Base-by-base conservation (phyloP, 2,888 invertebrate species). In the Tetrapedia diversipes region DNA sequence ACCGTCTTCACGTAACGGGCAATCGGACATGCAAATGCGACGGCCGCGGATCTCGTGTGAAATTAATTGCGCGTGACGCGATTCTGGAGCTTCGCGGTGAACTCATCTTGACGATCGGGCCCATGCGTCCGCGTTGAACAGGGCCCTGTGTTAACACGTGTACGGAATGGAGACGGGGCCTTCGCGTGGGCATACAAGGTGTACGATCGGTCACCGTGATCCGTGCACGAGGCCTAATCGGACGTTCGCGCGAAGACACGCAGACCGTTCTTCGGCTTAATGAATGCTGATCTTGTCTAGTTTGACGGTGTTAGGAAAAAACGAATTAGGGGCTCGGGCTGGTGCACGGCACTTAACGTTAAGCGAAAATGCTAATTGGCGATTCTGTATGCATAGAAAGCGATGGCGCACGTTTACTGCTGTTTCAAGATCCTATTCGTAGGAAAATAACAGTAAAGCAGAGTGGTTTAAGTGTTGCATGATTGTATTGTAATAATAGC, bases 51-150 rank as follows among this genome's bases (percentile, higher is more conserved):
- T 71, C 79, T 72, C 81, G 83, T 71, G 83, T 75, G 76, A 85
- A 87, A 88, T 88, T 86, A 88, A 88, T 88, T 86, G 81, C 75
- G 79, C 82, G 77, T 86, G 86, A 88, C 85, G 82, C 74, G 74
- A 64, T 71, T 74, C 19, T 41, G 56, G 59, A 29, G 56, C 69
- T 66, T 22, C 6, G 67, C 69, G 54, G 59, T 41, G 60, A 68
- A 11, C 59, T 75, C 67, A 61, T 79, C 67, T n/a, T 41, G 68
- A 71, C 34, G 73, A 78, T 81, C 63, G 53, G 37, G 14, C 45
- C 43, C 45, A n/a, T n/a, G n/a, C n/a, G 29, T 51, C 10, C n/a
- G 16, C 41, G 65, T 67, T 39, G 24, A 29, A 43, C 51, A 53
- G 54, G 43, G 16, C 19, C 63, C 43, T 63, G 43, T 66, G 67